phyloP scores from a whole-genome alignment of 1,140 invertebrate species.

The Trinorchestia longiramus region DNA sequence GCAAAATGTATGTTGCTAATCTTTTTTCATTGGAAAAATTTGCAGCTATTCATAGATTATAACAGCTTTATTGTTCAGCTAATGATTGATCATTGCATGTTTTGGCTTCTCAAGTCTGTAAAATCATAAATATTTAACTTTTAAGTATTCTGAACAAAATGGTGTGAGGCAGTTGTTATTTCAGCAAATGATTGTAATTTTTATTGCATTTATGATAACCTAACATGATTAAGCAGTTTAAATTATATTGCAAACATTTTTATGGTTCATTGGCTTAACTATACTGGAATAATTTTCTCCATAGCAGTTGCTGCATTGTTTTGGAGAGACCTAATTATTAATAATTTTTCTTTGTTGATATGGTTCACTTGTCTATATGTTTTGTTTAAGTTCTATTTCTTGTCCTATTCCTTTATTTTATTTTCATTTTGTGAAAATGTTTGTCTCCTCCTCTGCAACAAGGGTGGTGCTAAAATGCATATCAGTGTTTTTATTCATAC shows the following conservation, averaged over 20 bases:
- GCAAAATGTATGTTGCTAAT: too few relatives aligned
- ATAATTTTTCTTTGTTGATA: neutral
- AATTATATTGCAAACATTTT: too few relatives aligned
- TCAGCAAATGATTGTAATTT: neutral
- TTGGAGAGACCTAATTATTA: neutral
- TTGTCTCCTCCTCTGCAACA: neutral
- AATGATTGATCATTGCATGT: too few relatives aligned
- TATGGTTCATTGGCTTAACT: neutral
- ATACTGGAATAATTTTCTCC: neutral
- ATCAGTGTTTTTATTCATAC: neutral
- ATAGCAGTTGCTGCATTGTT: neutral
- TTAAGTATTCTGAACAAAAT: neutral
- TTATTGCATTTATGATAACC: neutral
- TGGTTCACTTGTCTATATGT: neutral
- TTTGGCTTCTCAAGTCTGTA: too few relatives aligned
- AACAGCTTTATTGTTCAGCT: too few relatives aligned
- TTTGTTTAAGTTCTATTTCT: neutral
- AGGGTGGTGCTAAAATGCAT: neutral
- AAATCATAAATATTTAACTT: too few relatives aligned
- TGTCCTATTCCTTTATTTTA: neutral
- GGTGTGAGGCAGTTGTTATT: neutral
- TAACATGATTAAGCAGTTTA: too few relatives aligned
- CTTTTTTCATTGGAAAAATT: too few relatives aligned
- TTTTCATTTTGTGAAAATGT: neutral
- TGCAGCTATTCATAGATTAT: too few relatives aligned